Evolutionary conservation across 2,113 vertebrate genomes (phyloP).

Genomic region (Salminus brasiliensis): DNA sequence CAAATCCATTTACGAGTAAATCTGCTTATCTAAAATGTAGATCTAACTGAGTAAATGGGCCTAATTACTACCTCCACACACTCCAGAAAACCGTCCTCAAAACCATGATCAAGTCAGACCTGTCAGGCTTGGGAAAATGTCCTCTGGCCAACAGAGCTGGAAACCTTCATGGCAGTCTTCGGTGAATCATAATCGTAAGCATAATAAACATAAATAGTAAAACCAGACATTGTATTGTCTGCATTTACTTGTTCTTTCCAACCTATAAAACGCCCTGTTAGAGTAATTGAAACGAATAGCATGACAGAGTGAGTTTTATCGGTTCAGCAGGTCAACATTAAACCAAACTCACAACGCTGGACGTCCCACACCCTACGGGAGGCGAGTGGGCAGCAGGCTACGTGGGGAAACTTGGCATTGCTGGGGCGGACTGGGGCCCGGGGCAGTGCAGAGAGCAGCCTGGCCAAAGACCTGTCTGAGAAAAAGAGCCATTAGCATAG

Average conservation of each 20-base stretch:
- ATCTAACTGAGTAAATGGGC: not conserved
- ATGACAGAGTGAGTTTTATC: slow-evolving; percentile 25
- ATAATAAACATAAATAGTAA: slow-evolving; percentile 42
- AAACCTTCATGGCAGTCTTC: slow-evolving; percentile 15
- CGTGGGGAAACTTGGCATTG: slow-evolving; percentile 49
- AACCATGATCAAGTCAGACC: not conserved
- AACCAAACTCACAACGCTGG: slow-evolving; percentile 26
- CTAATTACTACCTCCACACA: too few relatives aligned
- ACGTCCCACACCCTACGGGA: slow-evolving; percentile 34
- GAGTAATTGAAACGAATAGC: slow-evolving; percentile 26
- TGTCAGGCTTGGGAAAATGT: not conserved
- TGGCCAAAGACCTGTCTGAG: slow-evolving; percentile 58
- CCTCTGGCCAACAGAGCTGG: slow-evolving; percentile 3
- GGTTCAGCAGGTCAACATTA: slow-evolving; percentile 28
- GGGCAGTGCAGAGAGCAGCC: slow-evolving; percentile 23
- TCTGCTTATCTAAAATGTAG: not conserved
- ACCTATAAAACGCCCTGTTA: not conserved
- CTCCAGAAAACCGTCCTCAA: not conserved
- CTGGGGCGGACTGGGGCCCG: slow-evolving; percentile 11
- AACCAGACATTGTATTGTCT: slow-evolving; percentile 34
- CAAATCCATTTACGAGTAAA: too few relatives aligned
- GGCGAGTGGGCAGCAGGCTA: slow-evolving; percentile 29
- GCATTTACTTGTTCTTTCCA: slow-evolving; percentile 1
- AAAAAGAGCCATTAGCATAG: slow-evolving; percentile 59
- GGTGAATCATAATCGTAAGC: slow-evolving; percentile 14